phyloP scores from a whole-genome alignment of 2,888 invertebrate genomes.

The Acanthococcus lagerstroemiae region DNA sequence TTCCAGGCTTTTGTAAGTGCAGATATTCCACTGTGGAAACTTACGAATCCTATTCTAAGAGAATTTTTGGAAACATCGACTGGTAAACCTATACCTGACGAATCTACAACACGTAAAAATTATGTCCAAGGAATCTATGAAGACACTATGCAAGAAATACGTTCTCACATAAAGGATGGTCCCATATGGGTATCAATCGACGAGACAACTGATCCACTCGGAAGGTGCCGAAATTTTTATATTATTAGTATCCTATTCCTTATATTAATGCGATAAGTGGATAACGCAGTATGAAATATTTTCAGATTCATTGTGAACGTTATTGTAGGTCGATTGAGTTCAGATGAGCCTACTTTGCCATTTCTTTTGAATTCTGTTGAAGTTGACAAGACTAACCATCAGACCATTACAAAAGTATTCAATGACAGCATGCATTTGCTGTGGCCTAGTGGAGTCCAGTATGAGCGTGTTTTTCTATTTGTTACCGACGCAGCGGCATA shows the following conservation, averaged over 20 bases:
- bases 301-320: slow-evolving; percentile 19
- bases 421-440: slow-evolving; percentile 15
- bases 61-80: slow-evolving; percentile 15
- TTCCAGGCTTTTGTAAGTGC: slow-evolving; percentile 11
- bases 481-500: slow-evolving; percentile 35
- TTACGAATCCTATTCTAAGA: slow-evolving; percentile 14
- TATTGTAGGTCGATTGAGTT: slow-evolving; percentile 13
- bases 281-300: too few species aligned
- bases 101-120: slow-evolving; percentile 30
- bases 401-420: slow-evolving; percentile 25
- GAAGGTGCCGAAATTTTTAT: too few species aligned
- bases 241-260: too few species aligned
- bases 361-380: slow-evolving; percentile 6
- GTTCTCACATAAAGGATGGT: slow-evolving; percentile 12
- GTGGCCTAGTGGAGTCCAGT: slow-evolving; percentile 16
- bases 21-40: slow-evolving; percentile 21
- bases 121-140: slow-evolving; percentile 13
- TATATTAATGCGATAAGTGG: too few species aligned
- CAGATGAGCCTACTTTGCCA: background rate
- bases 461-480: slow-evolving; percentile 20
- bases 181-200: slow-evolving; percentile 30
- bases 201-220: slow-evolving; percentile 15
- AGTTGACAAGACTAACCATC: slow-evolving; percentile 18
- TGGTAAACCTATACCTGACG: slow-evolving; percentile 1
- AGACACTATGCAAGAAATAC: slow-evolving; percentile 15